These are phyloP conservation scores for Thomomys bottae DNA, from an alignment of 2,113 vertebrate genomes.

Conservation along the genomic window DNA sequence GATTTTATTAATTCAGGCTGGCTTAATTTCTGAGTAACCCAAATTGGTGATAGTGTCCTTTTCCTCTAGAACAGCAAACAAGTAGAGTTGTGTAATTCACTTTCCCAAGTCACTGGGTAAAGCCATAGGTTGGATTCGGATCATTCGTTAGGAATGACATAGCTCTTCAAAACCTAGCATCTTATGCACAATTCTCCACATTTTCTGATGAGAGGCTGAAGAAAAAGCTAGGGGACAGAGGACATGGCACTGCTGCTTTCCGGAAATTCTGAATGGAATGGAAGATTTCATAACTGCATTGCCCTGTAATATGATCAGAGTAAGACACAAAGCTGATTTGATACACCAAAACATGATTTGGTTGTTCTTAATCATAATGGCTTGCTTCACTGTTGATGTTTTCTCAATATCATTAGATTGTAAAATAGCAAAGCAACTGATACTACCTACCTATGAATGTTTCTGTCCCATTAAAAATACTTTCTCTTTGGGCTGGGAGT, in stretches of 20 bases:
- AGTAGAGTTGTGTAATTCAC: not conserved
- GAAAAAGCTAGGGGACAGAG: not conserved
- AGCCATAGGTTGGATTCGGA: not conserved
- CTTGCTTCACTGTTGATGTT: not conserved
- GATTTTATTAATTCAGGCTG: slow-evolving; percentile 17
- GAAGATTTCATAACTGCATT: not conserved
- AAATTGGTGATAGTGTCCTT: not conserved
- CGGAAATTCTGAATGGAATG: not conserved
- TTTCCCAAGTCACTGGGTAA: not conserved
- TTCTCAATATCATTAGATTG: not conserved
- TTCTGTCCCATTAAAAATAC: not conserved
- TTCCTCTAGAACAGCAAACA: not conserved
- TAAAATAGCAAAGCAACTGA: slow-evolving; percentile 11
- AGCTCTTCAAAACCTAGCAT: slow-evolving; percentile 9
- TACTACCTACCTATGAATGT: not conserved
- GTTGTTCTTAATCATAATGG: not conserved
- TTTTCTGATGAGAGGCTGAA: not conserved
- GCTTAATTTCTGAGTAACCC: not conserved
- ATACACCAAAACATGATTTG: not conserved
- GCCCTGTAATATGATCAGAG: not conserved
- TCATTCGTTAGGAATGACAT: not conserved
- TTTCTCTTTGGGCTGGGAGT: too few relatives aligned
- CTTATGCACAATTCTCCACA: not conserved
- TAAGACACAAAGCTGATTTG: not conserved
- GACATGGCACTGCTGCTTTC: not conserved